A percentile compares a stretch with the other conserved stretches of the same genome.
Evolutionary conservation across 2,797 vertebrate genomes (phyloP).

Genomic region (Pygocentrus nattereri): DNA sequence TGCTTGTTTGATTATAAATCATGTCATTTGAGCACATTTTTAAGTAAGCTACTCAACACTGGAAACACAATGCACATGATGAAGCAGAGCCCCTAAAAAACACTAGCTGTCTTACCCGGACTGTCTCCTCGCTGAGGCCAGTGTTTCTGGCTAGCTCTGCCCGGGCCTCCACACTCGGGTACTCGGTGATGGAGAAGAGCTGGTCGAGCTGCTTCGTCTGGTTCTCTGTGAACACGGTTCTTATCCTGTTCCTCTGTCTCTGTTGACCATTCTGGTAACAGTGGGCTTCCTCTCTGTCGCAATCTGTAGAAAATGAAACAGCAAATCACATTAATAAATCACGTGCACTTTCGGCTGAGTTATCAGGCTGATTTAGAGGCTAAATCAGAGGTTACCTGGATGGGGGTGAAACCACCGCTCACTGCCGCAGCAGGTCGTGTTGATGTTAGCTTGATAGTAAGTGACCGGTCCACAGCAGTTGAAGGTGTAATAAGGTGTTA

Average conservation of each 20-base stretch:
- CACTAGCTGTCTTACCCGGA: constrained; percentile 72
- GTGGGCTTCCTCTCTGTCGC: constrained; percentile 39
- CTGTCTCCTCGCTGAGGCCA: constrained; percentile 76
- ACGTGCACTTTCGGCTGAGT: not conserved
- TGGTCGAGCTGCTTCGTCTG: constrained; percentile 74
- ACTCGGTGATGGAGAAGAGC: constrained; percentile 71
- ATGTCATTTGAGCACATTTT: too few species aligned
- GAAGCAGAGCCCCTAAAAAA: not conserved
- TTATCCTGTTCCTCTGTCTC: constrained; percentile 65
- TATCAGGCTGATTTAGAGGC: not conserved
- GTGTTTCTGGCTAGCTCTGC: constrained; percentile 64
- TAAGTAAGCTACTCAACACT: too few species aligned
- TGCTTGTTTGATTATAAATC: too few species aligned
- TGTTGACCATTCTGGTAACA: not conserved
- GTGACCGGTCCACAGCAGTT: constrained; percentile 50
- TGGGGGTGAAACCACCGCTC: constrained; percentile 38
- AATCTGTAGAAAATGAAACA: constrained; percentile 39
- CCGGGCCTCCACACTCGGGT: constrained; percentile 69
- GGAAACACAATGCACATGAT: not conserved
- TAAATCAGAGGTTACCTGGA: constrained; percentile 64
- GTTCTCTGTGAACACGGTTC: constrained; percentile 77
- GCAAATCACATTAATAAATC: not conserved
- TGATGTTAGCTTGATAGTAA: constrained; percentile 47
- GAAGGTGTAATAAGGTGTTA: constrained; percentile 17
- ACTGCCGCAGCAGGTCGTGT: constrained; percentile 5